Evolutionary conservation across 1,140 invertebrate genomes (phyloP).

Genomic region (Melipona quadrifasciata): DNA sequence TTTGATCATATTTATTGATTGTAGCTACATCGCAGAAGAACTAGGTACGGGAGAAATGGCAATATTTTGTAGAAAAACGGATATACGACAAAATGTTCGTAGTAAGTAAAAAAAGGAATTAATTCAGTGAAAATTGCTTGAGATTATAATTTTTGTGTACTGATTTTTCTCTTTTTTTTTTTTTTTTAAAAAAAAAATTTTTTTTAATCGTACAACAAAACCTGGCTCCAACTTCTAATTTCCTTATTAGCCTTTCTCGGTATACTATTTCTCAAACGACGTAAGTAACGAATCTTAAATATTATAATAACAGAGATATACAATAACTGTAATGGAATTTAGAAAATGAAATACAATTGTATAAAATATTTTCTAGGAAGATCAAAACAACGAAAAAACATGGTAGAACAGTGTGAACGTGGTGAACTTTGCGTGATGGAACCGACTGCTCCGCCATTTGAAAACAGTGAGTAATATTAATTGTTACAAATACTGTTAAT

Average conservation of each 20-base stretch:
- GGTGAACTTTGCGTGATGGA: conserved; percentile 56
- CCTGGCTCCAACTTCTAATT: too few species aligned
- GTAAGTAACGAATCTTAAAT: conserved; percentile 27
- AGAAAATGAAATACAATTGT: not conserved
- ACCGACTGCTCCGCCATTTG: conserved; percentile 69
- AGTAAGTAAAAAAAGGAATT: conserved; percentile 15
- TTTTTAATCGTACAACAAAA: too few species aligned
- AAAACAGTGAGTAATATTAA: conserved; percentile 65
- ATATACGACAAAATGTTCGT: not conserved
- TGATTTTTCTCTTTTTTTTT: conserved; percentile 10
- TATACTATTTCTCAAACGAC: conserved; percentile 12
- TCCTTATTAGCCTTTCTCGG: not conserved
- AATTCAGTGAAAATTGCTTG: not conserved
- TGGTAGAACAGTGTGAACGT: conserved; percentile 37
- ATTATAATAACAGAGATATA: not conserved
- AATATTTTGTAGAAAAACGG: conserved; percentile 35
- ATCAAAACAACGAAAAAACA: conserved; percentile 33
- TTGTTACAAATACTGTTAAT: conserved; percentile 30
- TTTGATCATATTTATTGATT: not conserved
- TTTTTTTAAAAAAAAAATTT: too few species aligned
- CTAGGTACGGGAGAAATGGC: conserved; percentile 45
- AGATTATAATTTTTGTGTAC: conserved; percentile 3
- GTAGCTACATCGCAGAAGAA: conserved; percentile 48
- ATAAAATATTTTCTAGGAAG: conserved; percentile 47
- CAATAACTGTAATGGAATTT: not conserved